Evolutionary conservation across 1,140 invertebrate species (phyloP).

Genomic region (Pomacea maculata): DNA sequence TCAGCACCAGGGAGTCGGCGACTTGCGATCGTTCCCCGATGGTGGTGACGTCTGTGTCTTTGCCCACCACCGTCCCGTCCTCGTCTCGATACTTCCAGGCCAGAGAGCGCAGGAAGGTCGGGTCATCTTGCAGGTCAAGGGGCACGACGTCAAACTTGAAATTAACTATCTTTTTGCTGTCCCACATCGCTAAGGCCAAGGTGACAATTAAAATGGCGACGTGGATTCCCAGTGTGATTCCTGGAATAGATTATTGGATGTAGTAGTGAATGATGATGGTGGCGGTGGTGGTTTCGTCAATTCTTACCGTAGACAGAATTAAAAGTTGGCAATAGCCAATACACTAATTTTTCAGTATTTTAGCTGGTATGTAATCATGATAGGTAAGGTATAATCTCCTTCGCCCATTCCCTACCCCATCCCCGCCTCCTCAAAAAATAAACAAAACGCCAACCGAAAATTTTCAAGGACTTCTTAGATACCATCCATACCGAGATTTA

Average conservation of each 20-base stretch:
- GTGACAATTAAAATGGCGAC: constrained; percentile 36
- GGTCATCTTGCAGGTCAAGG: constrained; percentile 20
- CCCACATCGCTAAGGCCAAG: constrained; percentile 1
- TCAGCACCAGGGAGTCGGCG: constrained; percentile 14
- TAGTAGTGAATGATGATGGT: too few relatives aligned
- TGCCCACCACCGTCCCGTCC: constrained; percentile 1
- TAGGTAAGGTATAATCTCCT: not conserved
- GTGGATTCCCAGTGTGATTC: constrained; percentile 12
- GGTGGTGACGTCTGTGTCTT: not conserved
- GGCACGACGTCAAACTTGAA: constrained; percentile 26
- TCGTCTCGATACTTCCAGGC: constrained; percentile 31
- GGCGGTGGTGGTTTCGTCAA: not conserved
- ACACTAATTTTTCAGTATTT: not conserved
- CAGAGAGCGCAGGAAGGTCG: constrained; percentile 16
- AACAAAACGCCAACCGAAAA: not conserved
- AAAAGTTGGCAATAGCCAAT: not conserved
- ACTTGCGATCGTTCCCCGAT: constrained; percentile 3
- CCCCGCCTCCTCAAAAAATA: not conserved
- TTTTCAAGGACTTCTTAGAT: not conserved
- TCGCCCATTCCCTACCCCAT: not conserved
- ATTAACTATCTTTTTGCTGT: constrained; percentile 26
- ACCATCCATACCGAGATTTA: constrained; percentile 1
- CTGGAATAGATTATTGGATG: not conserved
- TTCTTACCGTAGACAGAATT: not conserved
- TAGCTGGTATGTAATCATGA: not conserved